Evolutionary conservation across 2,113 vertebrate genomes (phyloP), one percentile per base, ranked within the genome.

Genomic region (Muscicapa adusta): DNA sequence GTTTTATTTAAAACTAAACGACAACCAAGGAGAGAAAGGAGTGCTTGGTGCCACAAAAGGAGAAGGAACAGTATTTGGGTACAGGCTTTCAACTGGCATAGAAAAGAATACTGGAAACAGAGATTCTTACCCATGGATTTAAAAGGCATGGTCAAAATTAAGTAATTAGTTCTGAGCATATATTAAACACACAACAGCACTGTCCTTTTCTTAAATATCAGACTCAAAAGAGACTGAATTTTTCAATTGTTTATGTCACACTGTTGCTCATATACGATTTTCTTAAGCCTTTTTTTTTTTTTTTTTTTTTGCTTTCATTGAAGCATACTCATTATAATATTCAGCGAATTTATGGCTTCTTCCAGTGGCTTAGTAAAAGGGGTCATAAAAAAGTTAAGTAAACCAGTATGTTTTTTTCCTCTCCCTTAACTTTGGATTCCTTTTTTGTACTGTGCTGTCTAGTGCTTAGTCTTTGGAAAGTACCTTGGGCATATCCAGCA

Each of bases 371-470:
- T 96, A 72, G 81, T 88, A 92, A 85, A 96, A 94, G 82, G 89
- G 97, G 94, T 97, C 96, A 93, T 96, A 92, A 96, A 97, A 96
- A 97, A 97, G 95, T 98, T 97, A 94, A 93, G 92, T 96, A 94
- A 94, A 97, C 96, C 80, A 91, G 92, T 92, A 82, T 91, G 90
- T 80, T 96, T 96, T 92, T 94, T 90, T 38, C 88, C 48, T 77
- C 57, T 86, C 84, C 70, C 88, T 95, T 95, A 72, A 96, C 96
- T 97, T 92, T 86, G 89, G 96, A 96, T 96, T 97, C 74, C 72
- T 93, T 96, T 96, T 91, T 95, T 95, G 94, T 95, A 88, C 82
- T 88, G 62, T 95, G 91, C 95, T 96, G 94, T 85, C 96, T 97
- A 94, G 91, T 96, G 89, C 96, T 96, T 96, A 96, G 91, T 80